Evolutionary conservation across 2,113 vertebrate species (phyloP).

Genomic region (Toxotes chatareus): DNA sequence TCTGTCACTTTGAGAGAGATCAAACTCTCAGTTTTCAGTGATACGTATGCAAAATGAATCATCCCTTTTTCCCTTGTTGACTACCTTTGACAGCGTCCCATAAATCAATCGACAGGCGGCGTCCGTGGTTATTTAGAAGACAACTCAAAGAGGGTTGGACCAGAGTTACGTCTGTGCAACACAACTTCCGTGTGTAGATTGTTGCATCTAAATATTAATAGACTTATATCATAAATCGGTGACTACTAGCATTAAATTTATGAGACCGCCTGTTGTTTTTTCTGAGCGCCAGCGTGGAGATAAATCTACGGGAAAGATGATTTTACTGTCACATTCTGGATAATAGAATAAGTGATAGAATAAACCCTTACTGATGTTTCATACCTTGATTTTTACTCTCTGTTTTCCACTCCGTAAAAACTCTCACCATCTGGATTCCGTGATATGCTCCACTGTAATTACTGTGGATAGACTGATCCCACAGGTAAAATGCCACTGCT

Average conservation of each 20-base stretch:
- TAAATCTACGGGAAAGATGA: no score
- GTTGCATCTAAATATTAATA: constrained; percentile 21
- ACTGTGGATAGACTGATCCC: not conserved
- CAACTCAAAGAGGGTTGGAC: constrained; percentile 10
- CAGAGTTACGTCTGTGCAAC: not conserved
- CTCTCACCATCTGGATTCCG: not conserved
- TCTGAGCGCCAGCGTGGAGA: no score
- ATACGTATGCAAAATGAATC: constrained; percentile 59
- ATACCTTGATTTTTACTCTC: not conserved
- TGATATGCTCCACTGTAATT: not conserved
- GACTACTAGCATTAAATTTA: not conserved
- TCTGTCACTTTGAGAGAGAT: constrained; percentile 50
- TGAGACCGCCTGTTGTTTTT: not conserved
- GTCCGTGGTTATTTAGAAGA: constrained; percentile 35
- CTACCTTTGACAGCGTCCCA: constrained; percentile 59
- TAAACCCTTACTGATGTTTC: not conserved
- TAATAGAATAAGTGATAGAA: not conserved
- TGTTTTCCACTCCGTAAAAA: not conserved
- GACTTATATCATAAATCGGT: not conserved
- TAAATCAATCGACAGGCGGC: constrained; percentile 62
- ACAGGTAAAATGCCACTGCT: not conserved
- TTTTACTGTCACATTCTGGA: not conserved
- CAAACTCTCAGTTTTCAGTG: constrained; percentile 36
- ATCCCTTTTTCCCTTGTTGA: constrained; percentile 54
- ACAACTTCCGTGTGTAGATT: not conserved